Evolutionary conservation across 1,140 invertebrate genomes (phyloP).

Genomic region (Drosophila obscura): DNA sequence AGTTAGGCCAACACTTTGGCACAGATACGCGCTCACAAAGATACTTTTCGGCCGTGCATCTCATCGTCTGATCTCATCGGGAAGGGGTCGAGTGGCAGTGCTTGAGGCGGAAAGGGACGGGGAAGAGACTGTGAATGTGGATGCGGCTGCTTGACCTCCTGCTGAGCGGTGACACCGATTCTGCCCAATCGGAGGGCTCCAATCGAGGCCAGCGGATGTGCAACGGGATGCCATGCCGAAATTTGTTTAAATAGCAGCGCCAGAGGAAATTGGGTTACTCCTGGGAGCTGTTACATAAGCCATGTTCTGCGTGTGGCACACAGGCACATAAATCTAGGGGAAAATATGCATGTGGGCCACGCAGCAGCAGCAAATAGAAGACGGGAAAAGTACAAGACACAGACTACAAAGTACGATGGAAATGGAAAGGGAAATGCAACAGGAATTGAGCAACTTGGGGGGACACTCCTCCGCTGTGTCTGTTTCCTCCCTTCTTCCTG

Average conservation of each 20-base stretch:
- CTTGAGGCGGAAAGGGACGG: no score
- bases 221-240: conserved; percentile 40
- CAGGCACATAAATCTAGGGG: conserved; percentile 60
- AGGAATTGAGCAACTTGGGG: background rate
- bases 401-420: conserved; percentile 24
- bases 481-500: background rate
- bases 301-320: conserved; percentile 40
- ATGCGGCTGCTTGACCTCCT: conserved; percentile 17
- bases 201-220: conserved; percentile 54
- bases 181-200: conserved; percentile 12
- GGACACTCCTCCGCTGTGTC: background rate
- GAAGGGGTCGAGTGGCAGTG: conserved; percentile 12
- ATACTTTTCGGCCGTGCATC: conserved; percentile 1
- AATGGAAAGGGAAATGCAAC: conserved; percentile 46
- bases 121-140: no score
- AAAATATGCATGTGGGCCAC: conserved; percentile 61
- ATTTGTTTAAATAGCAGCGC: conserved; percentile 66
- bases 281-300: conserved; percentile 60
- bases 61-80: conserved; percentile 1
- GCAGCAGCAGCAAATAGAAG: conserved; percentile 43
- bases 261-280: conserved; percentile 73
- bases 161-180: conserved; percentile 52
- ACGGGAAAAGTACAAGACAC: conserved; percentile 19
- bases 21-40: conserved; percentile 48
- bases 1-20: conserved; percentile 30